Conservation (phyloP, 2,888 invertebrate species). For the Aspidiotus destructor region DNA sequence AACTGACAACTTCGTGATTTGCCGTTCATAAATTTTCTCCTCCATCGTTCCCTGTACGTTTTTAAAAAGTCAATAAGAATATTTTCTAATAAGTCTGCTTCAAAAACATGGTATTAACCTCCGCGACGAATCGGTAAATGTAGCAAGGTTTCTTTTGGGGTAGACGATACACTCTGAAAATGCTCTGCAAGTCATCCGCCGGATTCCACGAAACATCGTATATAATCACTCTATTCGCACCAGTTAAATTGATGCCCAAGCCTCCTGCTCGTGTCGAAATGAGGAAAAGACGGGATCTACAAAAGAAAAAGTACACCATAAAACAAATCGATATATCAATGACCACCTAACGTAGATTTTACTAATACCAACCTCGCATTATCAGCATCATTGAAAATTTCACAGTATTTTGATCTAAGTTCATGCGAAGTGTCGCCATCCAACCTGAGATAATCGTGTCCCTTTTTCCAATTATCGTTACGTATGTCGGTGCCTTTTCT, state of each 20-base stretch:
- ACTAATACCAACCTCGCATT: too few species aligned
- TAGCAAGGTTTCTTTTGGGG: slow-evolving; percentile 97
- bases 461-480: too few species aligned
- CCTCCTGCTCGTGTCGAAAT: slow-evolving; percentile 96
- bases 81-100: too few species aligned
- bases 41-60: slow-evolving; percentile 85
- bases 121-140: slow-evolving; percentile 86
- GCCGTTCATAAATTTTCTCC: slow-evolving; percentile 93
- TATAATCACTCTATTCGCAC: slow-evolving; percentile 93
- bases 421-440: too few species aligned
- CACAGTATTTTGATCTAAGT: too few species aligned
- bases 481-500: too few species aligned
- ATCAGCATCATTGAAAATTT: too few species aligned
- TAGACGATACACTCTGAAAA: slow-evolving; percentile 94
- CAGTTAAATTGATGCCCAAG: slow-evolving; percentile 91
- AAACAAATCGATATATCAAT: too few species aligned
- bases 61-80: slow-evolving; percentile 14
- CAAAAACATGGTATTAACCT: slow-evolving; percentile 44
- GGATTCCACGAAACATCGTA: slow-evolving; percentile 99
- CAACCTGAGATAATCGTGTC: too few species aligned
- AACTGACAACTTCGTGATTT: slow-evolving; percentile 90
- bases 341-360: too few species aligned
- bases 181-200: slow-evolving; percentile 93
- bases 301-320: slow-evolving; percentile 34
- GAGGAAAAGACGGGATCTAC: slow-evolving; percentile 63